These are phyloP conservation scores for Oncorhynchus gorbuscha DNA, from an alignment of 2,113 vertebrate species.

Conservation along the genomic window DNA sequence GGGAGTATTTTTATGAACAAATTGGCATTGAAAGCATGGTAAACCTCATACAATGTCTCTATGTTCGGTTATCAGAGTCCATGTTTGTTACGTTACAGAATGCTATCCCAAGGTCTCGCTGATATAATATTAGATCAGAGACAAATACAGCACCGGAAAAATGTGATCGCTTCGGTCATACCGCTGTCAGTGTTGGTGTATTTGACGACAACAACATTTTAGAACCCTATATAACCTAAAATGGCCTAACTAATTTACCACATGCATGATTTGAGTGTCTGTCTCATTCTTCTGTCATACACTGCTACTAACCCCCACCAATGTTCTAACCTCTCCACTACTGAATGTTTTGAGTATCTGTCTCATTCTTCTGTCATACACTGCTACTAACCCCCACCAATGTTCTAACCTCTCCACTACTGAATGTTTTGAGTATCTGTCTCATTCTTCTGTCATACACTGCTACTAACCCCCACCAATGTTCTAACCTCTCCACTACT, in stretches of 20 bases:
- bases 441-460: too few species aligned
- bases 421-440: too few species aligned
- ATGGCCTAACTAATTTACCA: background rate
- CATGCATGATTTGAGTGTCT: conserved; percentile 31
- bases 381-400: too few species aligned
- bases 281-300: conserved; percentile 1
- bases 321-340: conserved; percentile 32
- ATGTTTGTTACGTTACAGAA: conserved; percentile 9
- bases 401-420: too few species aligned
- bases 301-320: conserved; percentile 34
- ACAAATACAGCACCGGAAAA: conserved; percentile 59
- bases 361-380: too few species aligned
- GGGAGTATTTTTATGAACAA: background rate
- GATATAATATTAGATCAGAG: conserved; percentile 29
- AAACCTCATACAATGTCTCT: background rate
- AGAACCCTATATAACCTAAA: background rate
- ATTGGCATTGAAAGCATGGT: conserved; percentile 17
- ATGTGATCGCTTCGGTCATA: conserved; percentile 48
- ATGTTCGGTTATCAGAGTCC: conserved; percentile 7
- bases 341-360: conserved; percentile 15
- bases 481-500: too few species aligned
- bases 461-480: too few species aligned
- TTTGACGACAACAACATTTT: background rate
- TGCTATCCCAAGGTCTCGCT: conserved; percentile 31
- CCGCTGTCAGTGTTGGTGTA: background rate